These are phyloP conservation scores for Caenorhabditis panamensis DNA, from an alignment of 2,888 invertebrate genomes.

Conservation along the genomic window DNA sequence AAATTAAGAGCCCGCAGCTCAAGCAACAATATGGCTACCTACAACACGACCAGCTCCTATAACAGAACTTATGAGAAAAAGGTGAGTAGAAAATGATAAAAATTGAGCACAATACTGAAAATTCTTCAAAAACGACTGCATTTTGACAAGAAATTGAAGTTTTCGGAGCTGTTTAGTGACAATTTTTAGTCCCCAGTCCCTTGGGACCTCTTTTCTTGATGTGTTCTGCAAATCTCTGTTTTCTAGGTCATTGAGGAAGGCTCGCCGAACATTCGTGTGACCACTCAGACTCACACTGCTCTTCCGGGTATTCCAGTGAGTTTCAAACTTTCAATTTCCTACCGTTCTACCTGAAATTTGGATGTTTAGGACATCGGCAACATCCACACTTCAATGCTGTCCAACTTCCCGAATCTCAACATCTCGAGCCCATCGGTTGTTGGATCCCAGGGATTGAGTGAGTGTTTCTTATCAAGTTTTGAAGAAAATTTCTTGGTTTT, in stretches of 20 bases:
- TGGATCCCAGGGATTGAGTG: constrained; percentile 20
- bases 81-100: constrained; percentile 64
- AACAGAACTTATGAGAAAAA: constrained; percentile 80
- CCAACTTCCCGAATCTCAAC: constrained; percentile 53
- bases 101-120: neutral
- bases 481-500: neutral
- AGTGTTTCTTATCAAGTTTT: constrained; percentile 13
- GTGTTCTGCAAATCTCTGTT: neutral
- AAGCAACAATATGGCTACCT: constrained; percentile 71
- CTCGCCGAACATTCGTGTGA: constrained; percentile 64
- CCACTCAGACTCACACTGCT: constrained; percentile 61
- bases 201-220: neutral
- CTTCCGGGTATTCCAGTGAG: constrained; percentile 57
- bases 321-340: constrained; percentile 8
- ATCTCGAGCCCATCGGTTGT: constrained; percentile 48
- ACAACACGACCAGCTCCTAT: constrained; percentile 76
- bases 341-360: neutral
- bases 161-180: neutral
- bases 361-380: constrained; percentile 47
- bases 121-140: neutral
- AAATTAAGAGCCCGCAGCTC: constrained; percentile 56
- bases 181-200: neutral
- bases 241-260: constrained; percentile 65
- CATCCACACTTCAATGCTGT: constrained; percentile 58
- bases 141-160: neutral